phyloP scores from a whole-genome alignment of 2,888 invertebrate genomes.

The Oscheius sp. region DNA sequence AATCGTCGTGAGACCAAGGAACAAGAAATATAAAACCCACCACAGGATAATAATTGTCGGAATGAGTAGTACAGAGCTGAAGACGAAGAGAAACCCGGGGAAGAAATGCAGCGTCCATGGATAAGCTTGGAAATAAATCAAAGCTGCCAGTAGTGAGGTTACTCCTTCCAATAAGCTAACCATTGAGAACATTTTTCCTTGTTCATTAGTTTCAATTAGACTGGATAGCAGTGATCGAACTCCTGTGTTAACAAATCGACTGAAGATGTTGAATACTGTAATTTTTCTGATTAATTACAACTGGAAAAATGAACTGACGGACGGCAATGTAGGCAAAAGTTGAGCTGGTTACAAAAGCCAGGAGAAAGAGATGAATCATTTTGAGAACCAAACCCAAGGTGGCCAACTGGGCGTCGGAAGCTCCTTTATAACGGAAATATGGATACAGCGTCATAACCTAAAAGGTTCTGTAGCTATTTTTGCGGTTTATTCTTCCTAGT shows the following conservation, averaged over 20 bases:
- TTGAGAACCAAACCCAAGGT: conserved; percentile 72
- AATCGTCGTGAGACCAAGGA: no score
- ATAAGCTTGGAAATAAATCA: conserved; percentile 73
- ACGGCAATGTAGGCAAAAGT: conserved; percentile 35
- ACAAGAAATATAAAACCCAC: conserved; percentile 40
- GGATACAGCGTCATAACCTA: conserved; percentile 62
- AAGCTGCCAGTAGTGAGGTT: conserved; percentile 70
- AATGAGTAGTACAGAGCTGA: conserved; percentile 55
- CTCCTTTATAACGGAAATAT: conserved; percentile 48
- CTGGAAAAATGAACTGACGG: background rate
- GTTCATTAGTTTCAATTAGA: conserved; percentile 71
- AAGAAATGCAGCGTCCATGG: conserved; percentile 72
- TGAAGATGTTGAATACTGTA: conserved; percentile 12
- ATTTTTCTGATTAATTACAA: conserved; percentile 23
- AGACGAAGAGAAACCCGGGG: conserved; percentile 71
- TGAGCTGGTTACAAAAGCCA: conserved; percentile 66
- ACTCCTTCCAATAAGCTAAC: conserved; percentile 73
- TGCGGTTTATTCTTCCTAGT: no score
- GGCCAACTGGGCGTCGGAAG: conserved; percentile 71
- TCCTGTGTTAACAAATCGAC: conserved; percentile 73
- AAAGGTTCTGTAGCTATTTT: no score
- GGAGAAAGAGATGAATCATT: conserved; percentile 65
- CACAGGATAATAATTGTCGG: conserved; percentile 56
- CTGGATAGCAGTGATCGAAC: conserved; percentile 72
- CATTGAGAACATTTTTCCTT: conserved; percentile 73